Conservation (phyloP, 1,140 invertebrate species). For the Drosophila tani region DNA sequence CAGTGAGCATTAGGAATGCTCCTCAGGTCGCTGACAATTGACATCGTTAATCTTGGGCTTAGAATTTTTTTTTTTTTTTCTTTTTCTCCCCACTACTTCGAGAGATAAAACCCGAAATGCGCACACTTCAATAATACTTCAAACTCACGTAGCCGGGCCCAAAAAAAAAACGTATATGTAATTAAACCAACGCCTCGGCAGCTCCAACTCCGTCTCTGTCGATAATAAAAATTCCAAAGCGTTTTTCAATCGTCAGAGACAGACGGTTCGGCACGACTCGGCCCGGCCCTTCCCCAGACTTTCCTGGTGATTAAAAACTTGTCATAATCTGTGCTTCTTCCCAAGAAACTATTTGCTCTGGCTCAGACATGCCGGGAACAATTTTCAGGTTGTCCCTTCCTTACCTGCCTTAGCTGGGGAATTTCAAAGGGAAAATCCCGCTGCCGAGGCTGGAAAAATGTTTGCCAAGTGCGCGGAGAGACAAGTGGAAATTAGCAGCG, state of each 20-base stretch:
- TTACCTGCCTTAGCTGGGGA: constrained; percentile 49
- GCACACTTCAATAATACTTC: constrained; percentile 55
- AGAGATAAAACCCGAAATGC: constrained; percentile 40
- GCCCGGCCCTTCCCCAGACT: constrained; percentile 23
- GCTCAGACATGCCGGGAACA: constrained; percentile 35
- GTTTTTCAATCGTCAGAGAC: constrained; percentile 66
- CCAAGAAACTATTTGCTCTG: constrained; percentile 77
- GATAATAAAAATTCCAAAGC: constrained; percentile 81
- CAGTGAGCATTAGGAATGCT: constrained; percentile 49
- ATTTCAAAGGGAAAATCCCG: constrained; percentile 71
- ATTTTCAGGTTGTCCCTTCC: constrained; percentile 50
- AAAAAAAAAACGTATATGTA: constrained; percentile 48
- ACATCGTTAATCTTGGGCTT: constrained; percentile 74
- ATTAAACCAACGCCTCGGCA: constrained; percentile 64
- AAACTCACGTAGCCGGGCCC: constrained; percentile 64
- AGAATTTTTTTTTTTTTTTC: constrained; percentile 29
- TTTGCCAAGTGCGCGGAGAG: constrained; percentile 43
- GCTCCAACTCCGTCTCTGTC: constrained; percentile 28
- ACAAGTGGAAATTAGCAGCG: constrained; percentile 73
- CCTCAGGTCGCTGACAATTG: constrained; percentile 58
- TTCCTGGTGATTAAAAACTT: constrained; percentile 72
- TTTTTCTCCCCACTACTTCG: constrained; percentile 24
- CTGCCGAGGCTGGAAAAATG: constrained; percentile 55
- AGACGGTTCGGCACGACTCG: constrained; percentile 18
- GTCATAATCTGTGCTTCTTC: constrained; percentile 81